Evolutionary conservation across 1,140 invertebrate species (phyloP), one percentile per base, ranked within the genome.

Genomic region (Lineus longissimus): DNA sequence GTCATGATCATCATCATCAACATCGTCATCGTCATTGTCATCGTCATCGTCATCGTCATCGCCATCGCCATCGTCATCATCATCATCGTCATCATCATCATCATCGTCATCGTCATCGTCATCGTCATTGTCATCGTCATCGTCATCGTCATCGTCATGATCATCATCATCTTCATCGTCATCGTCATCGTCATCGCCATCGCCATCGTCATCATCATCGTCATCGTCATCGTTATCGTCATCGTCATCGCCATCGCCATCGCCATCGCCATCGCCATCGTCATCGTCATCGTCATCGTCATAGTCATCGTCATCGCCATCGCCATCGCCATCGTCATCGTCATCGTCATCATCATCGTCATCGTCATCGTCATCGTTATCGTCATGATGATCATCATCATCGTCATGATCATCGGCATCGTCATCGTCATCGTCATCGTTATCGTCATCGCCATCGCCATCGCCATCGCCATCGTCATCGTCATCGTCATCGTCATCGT

Each of bases 81-180:
- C 40, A 43, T 43, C 40, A 43, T 43, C 40, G n/a, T 43, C 40
- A 43, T 43, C 40, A 43, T 43, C 40, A 43, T 43, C 40, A 43
- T 43, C 40, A 43, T 43, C 40, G n/a, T 43, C 40, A 43, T 43
- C 40, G n/a, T 43, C 40, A 43, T 43, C 40, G n/a, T 43, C 40
- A 43, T 43, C 40, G n/a, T 43, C 40, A 43, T 43, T n/a, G n/a
- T 43, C 40, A 43, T 43, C 40, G n/a, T 43, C 40, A 43, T 43
- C 40, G n/a, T 43, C 40, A 43, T 43, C n/a, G n/a, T n/a, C n/a
- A n/a, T n/a, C n/a, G n/a, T n/a, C n/a, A n/a, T n/a, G n/a, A n/a
- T n/a, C n/a, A 13, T n/a, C n/a, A n/a, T n/a, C n/a, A n/a, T n/a
- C n/a, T n/a, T n/a, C n/a, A n/a, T n/a, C n/a, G n/a, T n/a, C 40